phyloP scores from a whole-genome alignment of 2,113 vertebrate species.

The Condylura cristata region DNA sequence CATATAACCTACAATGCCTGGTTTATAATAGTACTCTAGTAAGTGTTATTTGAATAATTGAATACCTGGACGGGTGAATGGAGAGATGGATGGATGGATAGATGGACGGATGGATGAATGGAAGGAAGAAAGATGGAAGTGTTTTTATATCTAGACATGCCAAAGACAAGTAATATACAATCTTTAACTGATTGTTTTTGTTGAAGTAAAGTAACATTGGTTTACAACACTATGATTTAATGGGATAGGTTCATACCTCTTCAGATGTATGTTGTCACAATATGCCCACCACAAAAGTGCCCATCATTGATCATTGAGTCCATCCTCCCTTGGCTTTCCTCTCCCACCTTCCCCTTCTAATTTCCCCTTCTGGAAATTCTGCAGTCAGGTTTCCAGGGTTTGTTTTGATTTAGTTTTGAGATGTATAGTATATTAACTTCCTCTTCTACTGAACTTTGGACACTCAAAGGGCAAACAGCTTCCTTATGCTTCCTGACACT shows the following conservation, averaged over 20 bases:
- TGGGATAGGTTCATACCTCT: too few species aligned
- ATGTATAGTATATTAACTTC: background rate
- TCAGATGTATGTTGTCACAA: too few species aligned
- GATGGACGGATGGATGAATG: background rate
- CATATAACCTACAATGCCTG: background rate
- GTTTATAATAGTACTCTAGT: conserved; percentile 18
- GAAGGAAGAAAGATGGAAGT: background rate
- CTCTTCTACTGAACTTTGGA: background rate
- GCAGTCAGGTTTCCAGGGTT: too few species aligned
- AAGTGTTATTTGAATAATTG: conserved; percentile 2
- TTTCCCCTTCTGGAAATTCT: too few species aligned
- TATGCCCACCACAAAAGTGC: too few species aligned
- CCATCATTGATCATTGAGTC: too few species aligned
- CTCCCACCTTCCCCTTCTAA: too few species aligned
- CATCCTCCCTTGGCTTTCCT: too few species aligned
- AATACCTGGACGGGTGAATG: background rate
- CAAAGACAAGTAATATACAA: background rate
- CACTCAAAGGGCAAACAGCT: background rate
- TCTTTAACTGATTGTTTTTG: too few species aligned
- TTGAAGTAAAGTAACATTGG: too few species aligned
- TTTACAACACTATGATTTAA: too few species aligned
- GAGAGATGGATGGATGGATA: background rate
- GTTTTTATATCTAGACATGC: background rate
- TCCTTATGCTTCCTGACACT: background rate
- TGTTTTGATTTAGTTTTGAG: too few species aligned